Conservation (phyloP, 2,113 vertebrate species). For the Pungitius pungitius region DNA sequence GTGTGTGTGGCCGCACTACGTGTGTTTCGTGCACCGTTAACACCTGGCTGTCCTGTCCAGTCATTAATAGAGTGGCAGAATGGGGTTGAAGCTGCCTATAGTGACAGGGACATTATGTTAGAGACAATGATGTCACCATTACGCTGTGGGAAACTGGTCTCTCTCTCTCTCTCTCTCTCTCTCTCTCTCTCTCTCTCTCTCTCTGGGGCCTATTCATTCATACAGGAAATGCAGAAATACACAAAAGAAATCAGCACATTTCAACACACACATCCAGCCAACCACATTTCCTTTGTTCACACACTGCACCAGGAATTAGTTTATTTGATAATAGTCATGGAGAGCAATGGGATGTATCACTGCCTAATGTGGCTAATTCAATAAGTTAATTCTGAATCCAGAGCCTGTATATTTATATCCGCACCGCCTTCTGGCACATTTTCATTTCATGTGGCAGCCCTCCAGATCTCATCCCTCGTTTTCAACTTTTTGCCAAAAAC, state of each 20-base stretch:
- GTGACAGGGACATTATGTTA: conserved; percentile 47
- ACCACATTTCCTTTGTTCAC: conserved; percentile 57
- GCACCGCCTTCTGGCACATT: conserved; percentile 39
- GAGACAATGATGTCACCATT: conserved; percentile 57
- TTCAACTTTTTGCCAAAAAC: conserved; percentile 72
- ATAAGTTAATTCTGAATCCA: conserved; percentile 40
- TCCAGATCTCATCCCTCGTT: conserved; percentile 70
- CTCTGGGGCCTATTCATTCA: conserved; percentile 49
- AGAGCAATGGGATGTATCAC: conserved; percentile 15
- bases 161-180: too few species aligned
- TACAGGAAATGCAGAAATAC: conserved; percentile 65
- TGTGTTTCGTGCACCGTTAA: conserved; percentile 48
- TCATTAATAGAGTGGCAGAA: conserved; percentile 46
- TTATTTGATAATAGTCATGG: conserved; percentile 34
- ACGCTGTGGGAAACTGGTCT: conserved; percentile 58
- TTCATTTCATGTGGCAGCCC: conserved; percentile 52
- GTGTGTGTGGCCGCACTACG: conserved; percentile 14
- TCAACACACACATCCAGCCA: conserved; percentile 39
- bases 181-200: too few species aligned
- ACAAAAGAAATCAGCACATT: conserved; percentile 42
- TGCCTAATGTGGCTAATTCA: conserved; percentile 52
- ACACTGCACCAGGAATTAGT: conserved; percentile 16
- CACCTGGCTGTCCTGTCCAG: conserved; percentile 55
- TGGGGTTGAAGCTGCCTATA: conserved; percentile 27
- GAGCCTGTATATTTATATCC: conserved; percentile 48